These are phyloP conservation scores for Ia io DNA, from an alignment of 2,113 vertebrate genomes.

Conservation along the genomic window DNA sequence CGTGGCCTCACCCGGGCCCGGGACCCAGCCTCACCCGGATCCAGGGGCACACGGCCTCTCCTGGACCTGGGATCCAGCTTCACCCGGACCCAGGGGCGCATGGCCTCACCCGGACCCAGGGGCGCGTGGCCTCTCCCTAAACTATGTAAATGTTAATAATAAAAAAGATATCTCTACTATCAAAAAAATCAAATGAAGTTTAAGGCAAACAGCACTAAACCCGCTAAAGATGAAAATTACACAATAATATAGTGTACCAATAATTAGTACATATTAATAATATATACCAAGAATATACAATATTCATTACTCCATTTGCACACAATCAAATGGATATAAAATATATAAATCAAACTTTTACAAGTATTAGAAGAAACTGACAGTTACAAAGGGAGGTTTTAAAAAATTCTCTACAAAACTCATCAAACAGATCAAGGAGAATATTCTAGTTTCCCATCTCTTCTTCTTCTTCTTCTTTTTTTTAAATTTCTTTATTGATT, in stretches of 20 bases:
- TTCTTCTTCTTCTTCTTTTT: too few relatives aligned
- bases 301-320: neutral
- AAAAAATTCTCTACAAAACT: neutral
- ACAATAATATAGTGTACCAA: neutral
- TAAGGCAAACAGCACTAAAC: neutral
- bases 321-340: neutral
- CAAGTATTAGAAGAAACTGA: neutral
- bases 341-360: neutral
- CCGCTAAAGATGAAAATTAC: neutral
- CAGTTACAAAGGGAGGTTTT: neutral
- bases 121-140: too few relatives aligned
- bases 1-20: too few relatives aligned
- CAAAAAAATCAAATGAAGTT: conserved; percentile 20
- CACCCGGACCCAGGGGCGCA: too few relatives aligned
- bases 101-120: too few relatives aligned
- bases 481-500: too few relatives aligned
- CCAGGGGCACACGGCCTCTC: too few relatives aligned
- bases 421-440: neutral
- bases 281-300: neutral
- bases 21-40: too few relatives aligned
- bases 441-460: neutral
- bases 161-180: neutral
- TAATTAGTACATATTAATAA: neutral
- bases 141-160: neutral
- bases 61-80: too few relatives aligned